These are phyloP conservation scores for Prinia subflava DNA, from an alignment of 2,113 vertebrate genomes.

Conservation along the genomic window DNA sequence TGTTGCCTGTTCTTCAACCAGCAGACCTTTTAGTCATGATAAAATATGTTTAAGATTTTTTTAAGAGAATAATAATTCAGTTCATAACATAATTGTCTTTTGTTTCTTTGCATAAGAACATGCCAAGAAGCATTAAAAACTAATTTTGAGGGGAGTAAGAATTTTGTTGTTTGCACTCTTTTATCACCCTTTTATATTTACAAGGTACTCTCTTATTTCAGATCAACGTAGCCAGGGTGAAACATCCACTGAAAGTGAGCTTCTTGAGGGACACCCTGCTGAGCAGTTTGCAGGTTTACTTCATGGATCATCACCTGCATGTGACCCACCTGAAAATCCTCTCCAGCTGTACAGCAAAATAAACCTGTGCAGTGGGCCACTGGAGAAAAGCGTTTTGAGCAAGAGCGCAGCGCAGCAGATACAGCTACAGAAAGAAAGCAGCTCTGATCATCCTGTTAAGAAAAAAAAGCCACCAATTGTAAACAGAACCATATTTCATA, in stretches of 20 bases:
- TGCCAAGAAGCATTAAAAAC: neutral
- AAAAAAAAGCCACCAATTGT: slow-evolving; percentile 89
- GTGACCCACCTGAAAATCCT: slow-evolving; percentile 90
- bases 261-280: slow-evolving; percentile 82
- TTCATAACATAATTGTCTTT: neutral
- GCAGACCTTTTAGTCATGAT: neutral
- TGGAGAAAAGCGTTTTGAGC: slow-evolving; percentile 68
- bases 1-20: neutral
- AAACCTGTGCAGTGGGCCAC: slow-evolving; percentile 16
- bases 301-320: slow-evolving; percentile 93
- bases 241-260: slow-evolving; percentile 69
- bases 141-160: neutral
- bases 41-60: neutral
- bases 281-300: slow-evolving; percentile 94
- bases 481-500: slow-evolving; percentile 93
- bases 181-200: neutral
- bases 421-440: slow-evolving; percentile 57
- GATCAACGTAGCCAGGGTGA: slow-evolving; percentile 64
- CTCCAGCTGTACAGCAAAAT: slow-evolving; percentile 86
- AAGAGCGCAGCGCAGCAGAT: slow-evolving; percentile 58
- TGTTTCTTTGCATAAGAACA: neutral
- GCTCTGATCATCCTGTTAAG: slow-evolving; percentile 62
- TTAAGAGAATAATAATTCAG: neutral
- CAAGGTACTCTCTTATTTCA: slow-evolving; percentile 49
- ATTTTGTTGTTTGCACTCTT: neutral